Conservation (phyloP, 2,888 invertebrate species). For the Drosophila kanekoi region DNA sequence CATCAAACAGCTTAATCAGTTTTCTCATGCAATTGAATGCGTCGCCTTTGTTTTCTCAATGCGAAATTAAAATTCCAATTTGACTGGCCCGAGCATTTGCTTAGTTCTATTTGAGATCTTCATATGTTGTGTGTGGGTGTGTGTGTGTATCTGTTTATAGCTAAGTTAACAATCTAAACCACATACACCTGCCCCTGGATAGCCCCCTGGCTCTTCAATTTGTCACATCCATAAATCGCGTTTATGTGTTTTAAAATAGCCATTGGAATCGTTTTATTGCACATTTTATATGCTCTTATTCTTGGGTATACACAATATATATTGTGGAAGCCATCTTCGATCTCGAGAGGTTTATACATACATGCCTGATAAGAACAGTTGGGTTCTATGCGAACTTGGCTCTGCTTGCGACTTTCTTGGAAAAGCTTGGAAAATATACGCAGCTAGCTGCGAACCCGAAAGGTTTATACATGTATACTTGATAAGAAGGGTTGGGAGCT, state of each 20-base stretch:
- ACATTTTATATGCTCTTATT: slow-evolving; percentile 12
- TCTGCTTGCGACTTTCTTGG: background rate
- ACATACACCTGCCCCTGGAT: background rate
- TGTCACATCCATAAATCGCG: slow-evolving; percentile 17
- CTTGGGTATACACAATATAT: background rate
- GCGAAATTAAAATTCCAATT: slow-evolving; percentile 78
- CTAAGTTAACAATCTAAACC: slow-evolving; percentile 29
- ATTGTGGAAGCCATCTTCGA: background rate
- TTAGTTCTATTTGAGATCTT: slow-evolving; percentile 49
- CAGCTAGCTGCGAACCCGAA: no score
- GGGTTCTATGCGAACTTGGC: background rate
- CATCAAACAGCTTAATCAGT: slow-evolving; percentile 6
- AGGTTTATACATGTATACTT: no score
- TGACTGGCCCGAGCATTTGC: slow-evolving; percentile 52
- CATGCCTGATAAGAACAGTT: background rate
- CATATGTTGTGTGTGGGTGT: background rate
- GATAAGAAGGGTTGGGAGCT: no score
- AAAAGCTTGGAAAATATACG: background rate
- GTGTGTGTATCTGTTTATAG: background rate
- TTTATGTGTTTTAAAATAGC: slow-evolving; percentile 37
- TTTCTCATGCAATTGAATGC: slow-evolving; percentile 68
- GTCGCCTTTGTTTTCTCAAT: slow-evolving; percentile 74
- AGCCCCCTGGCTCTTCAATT: background rate
- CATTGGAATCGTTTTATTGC: slow-evolving; percentile 17
- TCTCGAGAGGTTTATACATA: background rate